phyloP scores from a whole-genome alignment of 1,140 invertebrate species.

The Antheraea mylitta region DNA sequence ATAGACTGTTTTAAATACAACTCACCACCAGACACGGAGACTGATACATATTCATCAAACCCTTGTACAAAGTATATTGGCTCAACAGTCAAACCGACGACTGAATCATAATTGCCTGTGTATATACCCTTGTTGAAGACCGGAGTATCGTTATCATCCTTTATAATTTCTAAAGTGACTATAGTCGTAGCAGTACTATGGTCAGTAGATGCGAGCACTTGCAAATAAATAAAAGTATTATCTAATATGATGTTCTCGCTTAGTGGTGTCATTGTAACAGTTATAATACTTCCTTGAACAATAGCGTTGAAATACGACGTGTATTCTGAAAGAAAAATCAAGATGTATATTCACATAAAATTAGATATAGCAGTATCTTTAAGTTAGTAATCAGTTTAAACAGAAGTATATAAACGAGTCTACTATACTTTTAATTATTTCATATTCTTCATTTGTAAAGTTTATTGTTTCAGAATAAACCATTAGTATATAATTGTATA shows the following conservation, averaged over 20 bases:
- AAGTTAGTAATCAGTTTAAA: too few species aligned
- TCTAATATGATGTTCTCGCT: constrained; percentile 29
- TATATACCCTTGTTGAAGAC: constrained; percentile 37
- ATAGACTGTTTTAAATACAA: too few species aligned
- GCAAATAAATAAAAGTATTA: constrained; percentile 38
- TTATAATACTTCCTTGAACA: constrained; percentile 30
- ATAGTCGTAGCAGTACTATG: constrained; percentile 28
- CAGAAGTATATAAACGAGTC: too few species aligned
- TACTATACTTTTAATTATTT: too few species aligned
- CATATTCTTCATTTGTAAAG: too few species aligned
- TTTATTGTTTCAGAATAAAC: too few species aligned
- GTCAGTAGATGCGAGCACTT: constrained; percentile 35
- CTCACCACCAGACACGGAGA: constrained; percentile 42
- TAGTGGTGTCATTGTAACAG: constrained; percentile 37
- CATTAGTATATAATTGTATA: too few species aligned
- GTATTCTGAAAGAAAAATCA: constrained; percentile 34
- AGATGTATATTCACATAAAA: too few species aligned
- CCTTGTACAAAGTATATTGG: constrained; percentile 38
- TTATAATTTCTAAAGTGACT: constrained; percentile 44
- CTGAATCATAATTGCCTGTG: constrained; percentile 31
- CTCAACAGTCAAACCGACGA: constrained; percentile 26
- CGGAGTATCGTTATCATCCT: constrained; percentile 43
- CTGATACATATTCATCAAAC: constrained; percentile 33
- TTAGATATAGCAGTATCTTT: too few species aligned
- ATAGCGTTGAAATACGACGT: constrained; percentile 28